These are phyloP conservation scores for Rhagonycha fulva DNA, from an alignment of 2,888 invertebrate genomes.

Conservation along the genomic window DNA sequence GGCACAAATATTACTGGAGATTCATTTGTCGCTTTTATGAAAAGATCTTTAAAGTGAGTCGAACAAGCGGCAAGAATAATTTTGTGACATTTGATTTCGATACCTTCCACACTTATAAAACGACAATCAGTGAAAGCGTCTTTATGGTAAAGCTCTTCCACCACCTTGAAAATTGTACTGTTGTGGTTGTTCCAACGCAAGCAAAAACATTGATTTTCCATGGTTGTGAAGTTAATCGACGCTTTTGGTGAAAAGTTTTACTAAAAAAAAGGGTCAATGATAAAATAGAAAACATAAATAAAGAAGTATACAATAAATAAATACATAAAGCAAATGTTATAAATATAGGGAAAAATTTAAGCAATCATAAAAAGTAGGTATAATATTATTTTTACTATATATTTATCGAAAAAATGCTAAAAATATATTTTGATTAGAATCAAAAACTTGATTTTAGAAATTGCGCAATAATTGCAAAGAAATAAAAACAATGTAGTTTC, in stretches of 20 bases:
- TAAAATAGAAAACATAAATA: neutral
- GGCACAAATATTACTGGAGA: conserved; percentile 69
- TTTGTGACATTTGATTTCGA: conserved; percentile 66
- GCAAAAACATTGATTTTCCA: conserved; percentile 61
- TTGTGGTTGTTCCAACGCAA: conserved; percentile 73
- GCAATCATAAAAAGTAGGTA: neutral
- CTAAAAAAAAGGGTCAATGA: neutral
- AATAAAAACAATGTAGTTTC: neutral
- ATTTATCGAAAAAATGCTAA: neutral
- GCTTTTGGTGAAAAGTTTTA: conserved; percentile 3
- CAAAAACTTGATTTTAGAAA: neutral
- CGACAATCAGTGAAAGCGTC: conserved; percentile 72
- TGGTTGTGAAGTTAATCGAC: neutral
- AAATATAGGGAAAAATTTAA: neutral
- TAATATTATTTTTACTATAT: neutral
- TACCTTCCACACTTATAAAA: conserved; percentile 64
- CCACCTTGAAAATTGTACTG: conserved; percentile 64
- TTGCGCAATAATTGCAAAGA: neutral
- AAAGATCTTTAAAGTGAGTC: conserved; percentile 63
- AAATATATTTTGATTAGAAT: neutral
- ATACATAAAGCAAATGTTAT: too few relatives aligned
- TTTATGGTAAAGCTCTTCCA: conserved; percentile 65
- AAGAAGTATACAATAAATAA: too few relatives aligned
- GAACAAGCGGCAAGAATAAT: conserved; percentile 69
- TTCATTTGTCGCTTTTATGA: conserved; percentile 62